These are phyloP conservation scores for Anas capensis DNA, from an alignment of 2,797 vertebrate genomes.

Conservation along the genomic window DNA sequence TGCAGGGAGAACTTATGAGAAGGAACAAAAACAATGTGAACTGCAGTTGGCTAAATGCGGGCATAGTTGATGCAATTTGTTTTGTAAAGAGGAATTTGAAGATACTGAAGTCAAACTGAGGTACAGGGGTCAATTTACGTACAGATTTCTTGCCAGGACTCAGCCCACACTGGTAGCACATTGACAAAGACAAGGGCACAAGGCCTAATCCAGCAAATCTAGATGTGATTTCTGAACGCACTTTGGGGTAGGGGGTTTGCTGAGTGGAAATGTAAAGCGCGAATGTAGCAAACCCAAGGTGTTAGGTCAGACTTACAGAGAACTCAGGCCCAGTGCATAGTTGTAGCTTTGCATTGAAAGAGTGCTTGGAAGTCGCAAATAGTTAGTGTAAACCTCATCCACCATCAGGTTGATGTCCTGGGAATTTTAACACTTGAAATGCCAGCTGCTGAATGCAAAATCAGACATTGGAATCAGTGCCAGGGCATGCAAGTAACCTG, in stretches of 20 bases:
- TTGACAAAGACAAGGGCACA: conserved; percentile 18
- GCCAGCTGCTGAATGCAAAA: conserved; percentile 2
- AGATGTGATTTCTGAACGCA: neutral
- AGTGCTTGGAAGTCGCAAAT: neutral
- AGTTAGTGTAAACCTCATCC: neutral
- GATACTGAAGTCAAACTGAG: conserved; percentile 76
- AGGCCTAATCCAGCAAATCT: neutral
- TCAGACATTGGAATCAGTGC: neutral
- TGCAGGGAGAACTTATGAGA: conserved; percentile 79
- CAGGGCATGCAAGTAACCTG: conserved; percentile 6
- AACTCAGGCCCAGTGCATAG: neutral
- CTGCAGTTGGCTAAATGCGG: conserved; percentile 76
- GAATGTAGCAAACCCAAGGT: neutral
- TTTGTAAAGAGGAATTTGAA: conserved; percentile 80
- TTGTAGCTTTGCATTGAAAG: neutral
- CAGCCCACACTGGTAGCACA: neutral
- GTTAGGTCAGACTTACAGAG: neutral
- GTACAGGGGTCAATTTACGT: conserved; percentile 73
- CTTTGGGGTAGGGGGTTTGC: neutral
- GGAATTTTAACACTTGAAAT: conserved; percentile 41
- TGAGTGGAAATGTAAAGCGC: neutral
- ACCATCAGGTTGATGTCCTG: neutral
- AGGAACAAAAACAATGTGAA: conserved; percentile 83
- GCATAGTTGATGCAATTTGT: conserved; percentile 79
- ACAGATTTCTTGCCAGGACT: conserved; percentile 55